Evolutionary conservation across 2,113 vertebrate genomes (phyloP).

Genomic region (Nothocercus nigrocapillus): DNA sequence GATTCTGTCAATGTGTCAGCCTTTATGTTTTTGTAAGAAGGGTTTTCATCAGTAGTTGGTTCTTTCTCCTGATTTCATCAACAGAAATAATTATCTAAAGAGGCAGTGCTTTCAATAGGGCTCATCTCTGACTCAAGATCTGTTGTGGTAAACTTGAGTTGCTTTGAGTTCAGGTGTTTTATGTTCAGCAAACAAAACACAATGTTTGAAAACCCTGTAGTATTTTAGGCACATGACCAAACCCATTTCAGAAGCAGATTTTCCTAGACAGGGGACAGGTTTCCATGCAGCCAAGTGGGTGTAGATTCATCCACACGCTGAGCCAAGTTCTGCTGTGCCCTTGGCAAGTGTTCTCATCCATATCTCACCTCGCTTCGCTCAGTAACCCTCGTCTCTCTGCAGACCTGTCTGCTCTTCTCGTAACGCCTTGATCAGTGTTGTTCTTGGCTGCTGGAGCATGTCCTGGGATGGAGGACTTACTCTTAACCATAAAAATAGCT

Average conservation of each 20-base stretch:
- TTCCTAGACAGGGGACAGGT: background rate
- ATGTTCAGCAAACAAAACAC: background rate
- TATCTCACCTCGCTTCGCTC: background rate
- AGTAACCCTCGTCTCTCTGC: background rate
- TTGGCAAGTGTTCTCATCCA: fast-evolving
- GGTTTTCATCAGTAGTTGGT: background rate
- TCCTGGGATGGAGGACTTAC: background rate
- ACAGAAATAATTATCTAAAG: background rate
- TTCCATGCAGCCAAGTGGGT: background rate
- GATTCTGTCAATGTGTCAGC: background rate
- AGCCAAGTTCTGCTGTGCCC: background rate
- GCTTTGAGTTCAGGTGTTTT: background rate
- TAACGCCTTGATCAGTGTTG: background rate
- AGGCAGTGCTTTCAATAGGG: background rate
- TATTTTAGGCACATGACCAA: background rate
- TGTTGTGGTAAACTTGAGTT: background rate
- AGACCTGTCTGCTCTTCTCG: background rate
- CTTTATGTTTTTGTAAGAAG: background rate
- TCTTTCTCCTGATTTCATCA: background rate
- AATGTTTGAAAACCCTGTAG: background rate
- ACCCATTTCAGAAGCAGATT: background rate
- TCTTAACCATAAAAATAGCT: background rate
- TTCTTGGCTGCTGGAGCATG: background rate
- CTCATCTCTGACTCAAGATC: background rate
- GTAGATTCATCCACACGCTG: background rate